Percentiles rank a stretch among this genome's conserved stretches.
Conservation (phyloP, 2,797 vertebrate genomes). For the Clarias laeviceps region DNA sequence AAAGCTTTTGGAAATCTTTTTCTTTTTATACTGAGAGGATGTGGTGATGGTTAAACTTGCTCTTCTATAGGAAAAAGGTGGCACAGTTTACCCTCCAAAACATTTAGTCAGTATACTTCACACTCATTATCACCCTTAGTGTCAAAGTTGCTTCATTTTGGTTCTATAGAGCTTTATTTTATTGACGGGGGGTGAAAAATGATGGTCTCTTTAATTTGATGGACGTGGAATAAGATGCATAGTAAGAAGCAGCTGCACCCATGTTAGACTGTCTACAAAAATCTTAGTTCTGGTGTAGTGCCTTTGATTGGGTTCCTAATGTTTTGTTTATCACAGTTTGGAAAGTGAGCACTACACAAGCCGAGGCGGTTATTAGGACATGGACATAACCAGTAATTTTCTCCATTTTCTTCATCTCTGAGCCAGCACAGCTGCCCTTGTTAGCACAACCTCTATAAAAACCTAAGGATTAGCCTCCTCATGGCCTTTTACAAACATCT, state of each 20-base stretch:
- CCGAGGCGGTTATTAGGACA: constrained; percentile 21
- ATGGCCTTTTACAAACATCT: background rate
- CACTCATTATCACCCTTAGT: background rate
- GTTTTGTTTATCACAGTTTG: background rate
- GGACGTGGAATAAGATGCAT: too few relatives aligned
- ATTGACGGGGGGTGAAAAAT: background rate
- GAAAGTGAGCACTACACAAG: constrained; percentile 3
- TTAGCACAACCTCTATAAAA: background rate
- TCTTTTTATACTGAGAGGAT: background rate
- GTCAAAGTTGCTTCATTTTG: background rate
- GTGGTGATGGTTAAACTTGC: too few relatives aligned
- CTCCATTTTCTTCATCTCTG: background rate
- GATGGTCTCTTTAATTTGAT: background rate
- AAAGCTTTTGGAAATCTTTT: background rate
- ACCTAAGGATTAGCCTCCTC: background rate
- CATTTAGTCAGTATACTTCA: too few relatives aligned
- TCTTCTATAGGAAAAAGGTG: too few relatives aligned
- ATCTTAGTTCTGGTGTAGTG: background rate
- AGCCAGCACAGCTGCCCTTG: constrained; percentile 45
- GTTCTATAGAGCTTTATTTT: background rate
- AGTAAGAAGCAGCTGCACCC: background rate
- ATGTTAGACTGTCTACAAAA: background rate
- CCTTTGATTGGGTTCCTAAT: background rate
- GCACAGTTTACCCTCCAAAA: too few relatives aligned
- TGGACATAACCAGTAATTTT: constrained; percentile 26